Evolutionary conservation across 2,797 vertebrate genomes (phyloP).

Genomic region (Acropternis orthonyx): DNA sequence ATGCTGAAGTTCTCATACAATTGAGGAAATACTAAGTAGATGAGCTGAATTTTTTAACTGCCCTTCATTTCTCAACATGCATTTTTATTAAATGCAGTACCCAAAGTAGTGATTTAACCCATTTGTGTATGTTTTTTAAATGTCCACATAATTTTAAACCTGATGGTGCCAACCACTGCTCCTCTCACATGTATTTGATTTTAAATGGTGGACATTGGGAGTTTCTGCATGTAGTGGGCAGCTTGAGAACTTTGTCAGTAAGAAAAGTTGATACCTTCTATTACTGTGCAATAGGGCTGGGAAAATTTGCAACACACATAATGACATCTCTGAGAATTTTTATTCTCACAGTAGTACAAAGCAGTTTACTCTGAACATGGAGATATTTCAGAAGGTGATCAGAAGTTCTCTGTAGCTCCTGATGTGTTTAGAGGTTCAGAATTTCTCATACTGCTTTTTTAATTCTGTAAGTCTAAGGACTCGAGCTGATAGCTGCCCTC

Average conservation of each 20-base stretch:
- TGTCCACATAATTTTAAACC: background rate
- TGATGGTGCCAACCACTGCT: background rate
- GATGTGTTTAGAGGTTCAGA: background rate
- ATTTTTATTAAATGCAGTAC: slow-evolving; percentile 4
- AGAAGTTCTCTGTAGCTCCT: background rate
- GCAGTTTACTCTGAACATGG: background rate
- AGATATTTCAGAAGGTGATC: background rate
- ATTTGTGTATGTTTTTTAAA: background rate
- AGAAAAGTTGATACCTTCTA: background rate
- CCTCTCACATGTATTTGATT: background rate
- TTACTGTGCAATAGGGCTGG: background rate
- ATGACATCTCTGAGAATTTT: background rate
- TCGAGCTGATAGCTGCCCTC: background rate
- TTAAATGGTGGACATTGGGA: background rate
- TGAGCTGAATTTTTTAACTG: background rate
- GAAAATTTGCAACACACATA: background rate
- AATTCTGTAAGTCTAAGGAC: background rate
- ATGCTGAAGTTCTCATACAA: background rate
- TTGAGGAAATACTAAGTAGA: slow-evolving; percentile 32
- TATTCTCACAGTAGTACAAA: background rate
- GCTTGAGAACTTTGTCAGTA: background rate
- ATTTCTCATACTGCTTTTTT: background rate
- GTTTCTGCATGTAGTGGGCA: background rate
- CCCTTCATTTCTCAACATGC: background rate
- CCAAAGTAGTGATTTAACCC: background rate